phyloP scores from a whole-genome alignment of 2,797 vertebrate genomes.

The Gadopsis bispinosus region DNA sequence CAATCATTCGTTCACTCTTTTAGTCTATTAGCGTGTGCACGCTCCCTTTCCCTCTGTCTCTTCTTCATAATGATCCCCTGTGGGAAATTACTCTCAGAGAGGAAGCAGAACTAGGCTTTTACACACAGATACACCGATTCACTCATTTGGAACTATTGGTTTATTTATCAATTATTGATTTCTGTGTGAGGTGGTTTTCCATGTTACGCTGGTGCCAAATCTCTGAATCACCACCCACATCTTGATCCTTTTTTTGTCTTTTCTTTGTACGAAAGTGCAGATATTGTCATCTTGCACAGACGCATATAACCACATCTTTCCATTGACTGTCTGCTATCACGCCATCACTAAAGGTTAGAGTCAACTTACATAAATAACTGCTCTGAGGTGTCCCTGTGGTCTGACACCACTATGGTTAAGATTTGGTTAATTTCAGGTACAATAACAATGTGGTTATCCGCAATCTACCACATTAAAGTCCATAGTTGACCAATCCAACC shows the following conservation, averaged over 20 bases:
- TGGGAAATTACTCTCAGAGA: slow-evolving; percentile 43
- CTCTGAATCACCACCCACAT: background rate
- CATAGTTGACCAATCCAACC: background rate
- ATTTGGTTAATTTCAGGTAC: too few relatives aligned
- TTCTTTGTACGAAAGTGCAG: background rate
- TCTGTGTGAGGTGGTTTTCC: background rate
- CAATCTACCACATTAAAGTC: background rate
- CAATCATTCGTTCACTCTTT: slow-evolving; percentile 17
- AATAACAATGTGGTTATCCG: background rate
- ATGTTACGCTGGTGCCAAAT: background rate
- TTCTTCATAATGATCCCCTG: slow-evolving; percentile 49
- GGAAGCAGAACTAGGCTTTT: slow-evolving; percentile 29
- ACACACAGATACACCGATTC: slow-evolving; percentile 3
- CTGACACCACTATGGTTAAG: too few relatives aligned
- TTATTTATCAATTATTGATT: background rate
- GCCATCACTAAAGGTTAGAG: too few relatives aligned
- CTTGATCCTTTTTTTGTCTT: too few relatives aligned
- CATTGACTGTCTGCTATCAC: too few relatives aligned
- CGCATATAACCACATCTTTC: too few relatives aligned
- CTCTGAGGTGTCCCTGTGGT: background rate
- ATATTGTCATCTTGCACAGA: background rate
- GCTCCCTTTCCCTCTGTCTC: slow-evolving; percentile 21
- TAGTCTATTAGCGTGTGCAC: slow-evolving; percentile 1
- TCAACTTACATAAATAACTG: background rate
- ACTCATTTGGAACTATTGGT: background rate